These are phyloP conservation scores for Lanius collurio DNA, from an alignment of 2,113 vertebrate genomes.

Conservation along the genomic window DNA sequence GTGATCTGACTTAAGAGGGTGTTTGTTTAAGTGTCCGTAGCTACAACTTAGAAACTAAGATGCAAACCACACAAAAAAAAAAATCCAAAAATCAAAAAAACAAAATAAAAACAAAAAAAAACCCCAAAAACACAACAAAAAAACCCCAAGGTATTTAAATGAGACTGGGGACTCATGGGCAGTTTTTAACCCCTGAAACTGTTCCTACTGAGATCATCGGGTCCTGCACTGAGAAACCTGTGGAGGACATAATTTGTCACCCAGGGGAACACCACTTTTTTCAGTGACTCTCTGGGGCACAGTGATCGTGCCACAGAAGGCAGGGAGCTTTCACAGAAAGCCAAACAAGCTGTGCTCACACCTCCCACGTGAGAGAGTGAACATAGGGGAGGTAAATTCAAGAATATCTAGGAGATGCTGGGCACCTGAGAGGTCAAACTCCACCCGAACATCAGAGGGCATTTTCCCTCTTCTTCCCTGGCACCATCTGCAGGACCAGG, in stretches of 20 bases:
- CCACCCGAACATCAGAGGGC: background rate
- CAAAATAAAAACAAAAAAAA: no score
- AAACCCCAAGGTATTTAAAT: background rate
- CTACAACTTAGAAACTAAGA: background rate
- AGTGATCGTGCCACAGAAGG: background rate
- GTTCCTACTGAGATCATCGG: background rate
- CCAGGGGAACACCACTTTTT: background rate
- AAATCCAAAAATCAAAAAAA: background rate
- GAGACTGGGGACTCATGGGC: fast-evolving
- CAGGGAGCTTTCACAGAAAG: background rate
- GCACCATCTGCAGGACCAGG: background rate
- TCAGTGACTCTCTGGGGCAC: background rate
- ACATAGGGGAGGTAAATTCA: fast-evolving
- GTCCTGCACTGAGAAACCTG: background rate
- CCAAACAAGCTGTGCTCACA: background rate
- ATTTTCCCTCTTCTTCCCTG: background rate
- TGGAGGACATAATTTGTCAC: background rate
- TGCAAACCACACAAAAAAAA: background rate
- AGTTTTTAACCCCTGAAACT: background rate
- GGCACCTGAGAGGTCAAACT: background rate
- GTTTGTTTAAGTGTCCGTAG: background rate
- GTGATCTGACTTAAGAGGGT: fast-evolving
- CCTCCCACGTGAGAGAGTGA: background rate
- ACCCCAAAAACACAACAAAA: no score
- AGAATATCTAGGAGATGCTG: background rate